These are phyloP conservation scores for Cerceris rybyensis DNA, from an alignment of 2,888 invertebrate species.

Conservation along the genomic window DNA sequence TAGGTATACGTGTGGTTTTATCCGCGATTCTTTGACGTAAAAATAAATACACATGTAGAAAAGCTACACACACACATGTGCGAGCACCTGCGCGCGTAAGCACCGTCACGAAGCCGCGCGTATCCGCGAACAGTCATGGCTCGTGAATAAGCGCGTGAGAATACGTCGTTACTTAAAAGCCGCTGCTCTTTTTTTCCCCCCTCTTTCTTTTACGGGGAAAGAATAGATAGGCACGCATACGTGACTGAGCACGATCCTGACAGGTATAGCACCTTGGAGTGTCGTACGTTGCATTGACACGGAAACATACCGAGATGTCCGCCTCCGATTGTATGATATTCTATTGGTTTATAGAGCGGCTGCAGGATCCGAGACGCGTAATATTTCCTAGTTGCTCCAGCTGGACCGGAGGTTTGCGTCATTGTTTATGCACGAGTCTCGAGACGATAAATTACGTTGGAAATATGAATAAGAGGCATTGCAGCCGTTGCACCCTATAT, in stretches of 20 bases:
- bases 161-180: conserved; percentile 45
- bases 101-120: conserved; percentile 18
- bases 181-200: conserved; percentile 1
- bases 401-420: conserved; percentile 16
- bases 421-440: conserved; percentile 29
- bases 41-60: conserved; percentile 5
- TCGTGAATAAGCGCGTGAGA: conserved; percentile 51
- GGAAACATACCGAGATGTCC: conserved; percentile 49
- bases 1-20: conserved; percentile 12
- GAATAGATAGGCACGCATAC: conserved; percentile 26
- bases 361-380: conserved; percentile 16
- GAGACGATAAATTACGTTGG: conserved; percentile 19
- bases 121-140: conserved; percentile 30
- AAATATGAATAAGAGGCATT: conserved; percentile 11
- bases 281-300: conserved; percentile 53
- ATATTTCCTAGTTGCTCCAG: conserved; percentile 27
- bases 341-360: conserved; percentile 42
- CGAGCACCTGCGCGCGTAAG: conserved; percentile 56
- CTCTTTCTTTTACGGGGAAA: conserved; percentile 16
- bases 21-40: neutral
- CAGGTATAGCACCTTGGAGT: conserved; percentile 46
- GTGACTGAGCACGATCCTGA: conserved; percentile 37
- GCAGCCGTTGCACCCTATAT: neutral
- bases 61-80: neutral
- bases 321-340: conserved; percentile 56